Base-by-base conservation (phyloP, 1,140 invertebrate species). In the Lepidurus apus region DNA sequence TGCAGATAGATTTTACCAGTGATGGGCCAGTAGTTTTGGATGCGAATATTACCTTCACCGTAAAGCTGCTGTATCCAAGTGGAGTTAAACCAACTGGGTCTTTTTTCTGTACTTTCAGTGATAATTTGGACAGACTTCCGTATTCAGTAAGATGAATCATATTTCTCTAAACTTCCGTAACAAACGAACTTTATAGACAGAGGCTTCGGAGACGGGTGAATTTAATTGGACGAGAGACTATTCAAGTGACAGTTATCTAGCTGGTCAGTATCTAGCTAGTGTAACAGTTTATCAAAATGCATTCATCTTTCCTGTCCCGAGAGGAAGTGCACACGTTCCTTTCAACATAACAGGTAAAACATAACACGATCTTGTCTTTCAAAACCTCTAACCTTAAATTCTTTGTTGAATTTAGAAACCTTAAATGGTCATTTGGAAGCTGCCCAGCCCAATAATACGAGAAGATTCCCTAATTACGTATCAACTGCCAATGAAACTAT, bases 21-120 rank as follows among this genome's bases (percentile, higher is more conserved):
- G 75, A 79, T 74, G 78, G 78, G 13, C 78, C 78, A 74, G 78
- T 74, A 43, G 78, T 79, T 13, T n/a, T 79, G 43, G 78, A 79
- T 26, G 42, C 78, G 13, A 79, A 79, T 47, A 79, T 79, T 11
- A 79, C 78, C 42, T 79, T 79, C 73, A 79, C 73, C 24, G 78
- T 75, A 34, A 75, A 44, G n/a, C 43, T 79, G 17, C 75, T 21
- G 43, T 45, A 79, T 11, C 42, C 78, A 42, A 45, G 43, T 24
- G 78, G 78, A 6, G 47, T 42, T n/a, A 45, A 43, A 7, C 78
- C 78, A 7, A 21, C 42, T n/a, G 78, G 78, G n/a, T 21, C 74
- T 44, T 79, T 79, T 45, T 79, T 75, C 11, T 79, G 78, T 45
- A 17, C 13, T 26, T 79, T 79, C 73, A 75, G 75, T 45, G 78